Evolutionary conservation across 2,797 vertebrate species (phyloP).

Genomic region (Chaetodon trifasciatus): DNA sequence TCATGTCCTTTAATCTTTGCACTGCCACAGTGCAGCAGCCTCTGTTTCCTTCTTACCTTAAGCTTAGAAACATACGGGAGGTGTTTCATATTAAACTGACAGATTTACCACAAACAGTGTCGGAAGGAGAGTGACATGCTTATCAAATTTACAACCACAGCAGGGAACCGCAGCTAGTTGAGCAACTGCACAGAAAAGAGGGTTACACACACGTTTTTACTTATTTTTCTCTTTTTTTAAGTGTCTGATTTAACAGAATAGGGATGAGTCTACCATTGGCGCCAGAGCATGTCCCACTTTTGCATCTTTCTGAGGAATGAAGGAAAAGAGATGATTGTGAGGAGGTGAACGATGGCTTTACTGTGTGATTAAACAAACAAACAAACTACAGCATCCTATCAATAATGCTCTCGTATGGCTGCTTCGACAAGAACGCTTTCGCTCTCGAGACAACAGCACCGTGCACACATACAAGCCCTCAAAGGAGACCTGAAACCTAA

Average conservation of each 20-base stretch:
- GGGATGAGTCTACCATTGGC: background rate
- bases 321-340: background rate
- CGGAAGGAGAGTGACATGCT: constrained; percentile 74
- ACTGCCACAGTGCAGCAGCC: background rate
- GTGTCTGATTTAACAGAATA: constrained; percentile 13
- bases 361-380: background rate
- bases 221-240: background rate
- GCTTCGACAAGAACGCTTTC: constrained; percentile 12
- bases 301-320: background rate
- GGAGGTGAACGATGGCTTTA: constrained; percentile 1
- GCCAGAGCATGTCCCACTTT: constrained; percentile 4
- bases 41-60: constrained; percentile 28
- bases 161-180: constrained; percentile 61
- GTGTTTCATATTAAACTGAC: constrained; percentile 79
- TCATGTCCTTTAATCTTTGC: constrained; percentile 20
- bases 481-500: background rate
- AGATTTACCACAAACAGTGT: constrained; percentile 80
- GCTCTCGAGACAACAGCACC: background rate
- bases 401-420: background rate
- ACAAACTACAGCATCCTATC: background rate
- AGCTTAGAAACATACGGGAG: constrained; percentile 7
- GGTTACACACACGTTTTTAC: constrained; percentile 17
- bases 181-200: constrained; percentile 60
- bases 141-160: constrained; percentile 75
- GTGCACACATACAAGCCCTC: background rate